Conservation (phyloP, 2,888 invertebrate genomes). For the Tineola bisselliella region DNA sequence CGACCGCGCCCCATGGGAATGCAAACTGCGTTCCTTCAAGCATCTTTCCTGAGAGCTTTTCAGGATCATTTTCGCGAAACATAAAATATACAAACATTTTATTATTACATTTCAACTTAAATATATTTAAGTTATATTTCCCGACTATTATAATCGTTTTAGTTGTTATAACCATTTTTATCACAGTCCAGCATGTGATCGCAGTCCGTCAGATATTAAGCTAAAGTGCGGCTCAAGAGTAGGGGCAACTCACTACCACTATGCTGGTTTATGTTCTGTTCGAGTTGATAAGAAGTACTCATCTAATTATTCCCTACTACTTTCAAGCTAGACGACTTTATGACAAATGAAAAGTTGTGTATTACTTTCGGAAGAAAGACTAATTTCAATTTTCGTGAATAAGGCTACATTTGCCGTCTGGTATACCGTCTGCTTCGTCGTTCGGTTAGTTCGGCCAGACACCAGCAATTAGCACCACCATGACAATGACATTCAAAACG, state of each 20-base stretch:
- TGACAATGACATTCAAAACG: slow-evolving; percentile 64
- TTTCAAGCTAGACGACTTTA: no score
- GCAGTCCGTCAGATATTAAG: no score
- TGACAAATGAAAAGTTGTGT: no score
- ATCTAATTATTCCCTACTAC: no score
- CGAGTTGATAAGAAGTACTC: no score
- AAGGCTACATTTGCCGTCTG: neutral
- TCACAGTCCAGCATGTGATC: no score
- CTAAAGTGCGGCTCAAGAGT: no score
- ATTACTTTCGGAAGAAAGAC: no score
- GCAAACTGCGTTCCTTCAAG: slow-evolving; percentile 20
- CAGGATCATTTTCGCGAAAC: slow-evolving; percentile 32
- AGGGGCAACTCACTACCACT: no score
- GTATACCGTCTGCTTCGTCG: neutral
- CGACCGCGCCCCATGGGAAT: slow-evolving; percentile 14
- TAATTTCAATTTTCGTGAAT: no score
- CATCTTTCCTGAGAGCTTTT: slow-evolving; percentile 22
- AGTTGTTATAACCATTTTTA: neutral
- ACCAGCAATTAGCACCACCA: slow-evolving; percentile 48
- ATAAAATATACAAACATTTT: slow-evolving; percentile 9
- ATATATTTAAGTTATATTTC: neutral
- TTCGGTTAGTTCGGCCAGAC: neutral
- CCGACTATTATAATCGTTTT: neutral
- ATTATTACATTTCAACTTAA: neutral
- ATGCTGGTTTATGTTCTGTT: no score